A percentile compares a stretch with the other conserved stretches of the same genome.
These are phyloP conservation scores for Chironomus tepperi DNA, from an alignment of 1,140 invertebrate species.

Conservation along the genomic window DNA sequence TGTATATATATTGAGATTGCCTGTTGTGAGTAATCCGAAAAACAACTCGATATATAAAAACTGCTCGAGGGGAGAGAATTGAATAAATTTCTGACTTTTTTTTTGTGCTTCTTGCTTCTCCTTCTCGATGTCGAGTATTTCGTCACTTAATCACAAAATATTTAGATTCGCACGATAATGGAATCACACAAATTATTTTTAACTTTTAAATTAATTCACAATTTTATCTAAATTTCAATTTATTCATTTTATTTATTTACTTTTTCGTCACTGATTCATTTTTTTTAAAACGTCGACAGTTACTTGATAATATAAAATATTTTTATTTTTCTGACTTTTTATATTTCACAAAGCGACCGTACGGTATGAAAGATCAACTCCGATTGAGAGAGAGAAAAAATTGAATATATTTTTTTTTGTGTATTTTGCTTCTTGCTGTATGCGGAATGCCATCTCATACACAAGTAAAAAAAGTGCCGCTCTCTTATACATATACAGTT, in stretches of 20 bases:
- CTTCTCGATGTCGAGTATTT: background rate
- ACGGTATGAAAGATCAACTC: constrained; percentile 11
- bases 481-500: background rate
- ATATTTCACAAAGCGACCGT: background rate
- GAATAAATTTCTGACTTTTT: background rate
- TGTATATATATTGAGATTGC: background rate
- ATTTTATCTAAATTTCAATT: background rate
- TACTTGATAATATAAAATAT: background rate
- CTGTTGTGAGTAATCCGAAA: constrained; percentile 12
- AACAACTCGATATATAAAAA: background rate
- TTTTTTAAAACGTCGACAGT: background rate
- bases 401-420: too few species aligned
- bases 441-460: background rate
- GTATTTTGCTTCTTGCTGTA: too few species aligned
- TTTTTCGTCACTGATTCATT: background rate
- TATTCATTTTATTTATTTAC: background rate
- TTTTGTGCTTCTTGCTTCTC: background rate
- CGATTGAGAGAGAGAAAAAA: constrained; percentile 16
- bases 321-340: too few species aligned
- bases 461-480: background rate
- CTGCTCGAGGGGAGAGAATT: background rate
- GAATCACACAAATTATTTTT: background rate
- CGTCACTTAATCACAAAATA: background rate
- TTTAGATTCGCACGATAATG: background rate
- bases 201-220: background rate